Conservation (phyloP, 2,888 invertebrate species). For the Noctuana brunneofusca region DNA sequence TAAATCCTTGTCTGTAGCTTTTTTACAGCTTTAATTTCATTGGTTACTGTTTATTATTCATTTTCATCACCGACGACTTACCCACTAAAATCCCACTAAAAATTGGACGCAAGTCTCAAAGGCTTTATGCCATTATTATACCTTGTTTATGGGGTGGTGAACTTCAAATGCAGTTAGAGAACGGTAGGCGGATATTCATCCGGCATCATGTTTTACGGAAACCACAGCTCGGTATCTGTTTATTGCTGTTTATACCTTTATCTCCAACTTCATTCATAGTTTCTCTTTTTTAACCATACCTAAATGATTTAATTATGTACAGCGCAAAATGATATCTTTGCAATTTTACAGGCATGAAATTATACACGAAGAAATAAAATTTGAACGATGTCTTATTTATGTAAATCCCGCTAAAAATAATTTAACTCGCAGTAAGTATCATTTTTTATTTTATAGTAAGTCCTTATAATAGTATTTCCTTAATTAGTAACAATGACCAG, state of each 20-base stretch:
- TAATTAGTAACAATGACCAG: neutral
- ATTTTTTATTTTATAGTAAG: neutral
- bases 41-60: neutral
- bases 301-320: neutral
- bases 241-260: too few species aligned
- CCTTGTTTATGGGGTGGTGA: too few species aligned
- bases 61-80: too few species aligned
- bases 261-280: too few species aligned
- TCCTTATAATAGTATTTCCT: neutral
- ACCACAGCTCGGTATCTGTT: too few species aligned
- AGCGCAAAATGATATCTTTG: neutral
- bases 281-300: neutral
- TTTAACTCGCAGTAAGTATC: conserved; percentile 45
- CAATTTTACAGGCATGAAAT: conserved; percentile 42
- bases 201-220: too few species aligned
- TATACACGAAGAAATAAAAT: conserved; percentile 41
- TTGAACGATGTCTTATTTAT: conserved; percentile 54
- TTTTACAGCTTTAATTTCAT: neutral
- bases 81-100: too few species aligned
- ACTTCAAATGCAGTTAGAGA: too few species aligned
- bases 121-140: too few species aligned
- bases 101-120: too few species aligned
- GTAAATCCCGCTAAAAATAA: conserved; percentile 43
- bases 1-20: neutral
- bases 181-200: too few species aligned